phyloP scores from a whole-genome alignment of 2,113 vertebrate species.

The Oenanthe oenanthe region DNA sequence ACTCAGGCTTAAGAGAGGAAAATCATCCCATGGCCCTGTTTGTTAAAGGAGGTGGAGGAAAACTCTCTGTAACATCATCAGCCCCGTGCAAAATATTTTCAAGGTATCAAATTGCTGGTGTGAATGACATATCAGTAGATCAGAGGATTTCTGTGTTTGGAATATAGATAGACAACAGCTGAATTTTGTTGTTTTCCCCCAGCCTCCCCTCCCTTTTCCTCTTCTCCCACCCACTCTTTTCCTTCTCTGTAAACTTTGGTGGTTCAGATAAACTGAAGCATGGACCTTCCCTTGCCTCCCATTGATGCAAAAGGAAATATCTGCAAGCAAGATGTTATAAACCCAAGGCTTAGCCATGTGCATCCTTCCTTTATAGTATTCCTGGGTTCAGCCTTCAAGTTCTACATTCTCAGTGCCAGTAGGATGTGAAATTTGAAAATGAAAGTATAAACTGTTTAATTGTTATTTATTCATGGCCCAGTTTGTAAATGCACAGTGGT shows the following conservation, averaged over 20 bases:
- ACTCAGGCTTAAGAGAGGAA: constrained; percentile 53
- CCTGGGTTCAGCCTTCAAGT: neutral
- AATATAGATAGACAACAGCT: neutral
- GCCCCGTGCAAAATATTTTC: neutral
- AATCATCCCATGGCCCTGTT: constrained; percentile 50
- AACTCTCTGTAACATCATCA: neutral
- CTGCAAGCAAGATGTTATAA: constrained; percentile 33
- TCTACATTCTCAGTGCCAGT: neutral
- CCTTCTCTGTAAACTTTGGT: constrained; percentile 9
- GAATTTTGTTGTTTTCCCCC: neutral
- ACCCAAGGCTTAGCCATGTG: neutral
- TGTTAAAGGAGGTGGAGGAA: constrained; percentile 40
- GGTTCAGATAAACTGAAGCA: constrained; percentile 17
- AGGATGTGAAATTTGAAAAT: neutral
- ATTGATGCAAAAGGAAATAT: constrained; percentile 17
- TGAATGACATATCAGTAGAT: neutral
- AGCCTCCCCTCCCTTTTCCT: constrained; percentile 19
- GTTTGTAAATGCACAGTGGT: neutral
- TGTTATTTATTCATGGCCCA: neutral
- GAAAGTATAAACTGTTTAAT: neutral
- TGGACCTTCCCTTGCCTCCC: neutral
- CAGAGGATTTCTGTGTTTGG: neutral
- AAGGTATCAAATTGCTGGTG: neutral
- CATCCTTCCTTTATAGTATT: neutral
- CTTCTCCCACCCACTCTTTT: constrained; percentile 27